Evolutionary conservation across 2,888 invertebrate genomes (phyloP).

Genomic region (Sussaba pulchella): DNA sequence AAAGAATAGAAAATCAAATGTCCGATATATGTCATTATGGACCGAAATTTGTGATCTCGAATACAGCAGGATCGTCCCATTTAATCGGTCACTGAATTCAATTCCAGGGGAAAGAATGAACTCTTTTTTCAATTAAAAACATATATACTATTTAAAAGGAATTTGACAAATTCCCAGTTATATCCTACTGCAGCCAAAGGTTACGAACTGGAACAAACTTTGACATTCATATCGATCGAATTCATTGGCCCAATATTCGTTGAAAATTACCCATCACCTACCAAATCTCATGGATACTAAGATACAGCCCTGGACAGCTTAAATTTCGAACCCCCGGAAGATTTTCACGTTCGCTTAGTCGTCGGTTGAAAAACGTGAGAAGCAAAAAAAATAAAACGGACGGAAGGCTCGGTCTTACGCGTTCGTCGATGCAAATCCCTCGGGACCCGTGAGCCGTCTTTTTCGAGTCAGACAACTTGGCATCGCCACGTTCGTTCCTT

Average conservation of each 20-base stretch:
- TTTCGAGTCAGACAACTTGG: slow-evolving; percentile 52
- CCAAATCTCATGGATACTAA: slow-evolving; percentile 21
- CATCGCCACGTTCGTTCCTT: slow-evolving; percentile 53
- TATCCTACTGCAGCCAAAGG: too few relatives aligned
- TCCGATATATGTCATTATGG: too few relatives aligned
- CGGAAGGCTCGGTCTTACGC: slow-evolving; percentile 48
- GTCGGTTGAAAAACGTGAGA: slow-evolving; percentile 41
- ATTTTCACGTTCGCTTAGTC: slow-evolving; percentile 28
- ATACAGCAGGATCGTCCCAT: too few relatives aligned
- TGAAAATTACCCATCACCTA: background rate
- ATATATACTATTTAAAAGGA: too few relatives aligned
- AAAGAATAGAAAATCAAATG: too few relatives aligned
- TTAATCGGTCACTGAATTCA: too few relatives aligned
- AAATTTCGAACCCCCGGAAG: slow-evolving; percentile 40
- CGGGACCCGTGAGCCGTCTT: slow-evolving; percentile 63
- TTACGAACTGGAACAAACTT: too few relatives aligned
- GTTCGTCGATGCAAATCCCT: slow-evolving; percentile 68
- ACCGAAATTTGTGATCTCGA: too few relatives aligned
- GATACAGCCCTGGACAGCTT: slow-evolving; percentile 22
- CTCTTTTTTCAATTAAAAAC: too few relatives aligned
- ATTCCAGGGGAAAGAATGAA: too few relatives aligned
- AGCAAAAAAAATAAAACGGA: slow-evolving; percentile 26
- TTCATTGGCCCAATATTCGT: background rate
- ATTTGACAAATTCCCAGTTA: too few relatives aligned
- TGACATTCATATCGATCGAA: too few relatives aligned